Evolutionary conservation across 1,140 invertebrate genomes (phyloP).

Genomic region (Drosophila pruinosa): DNA sequence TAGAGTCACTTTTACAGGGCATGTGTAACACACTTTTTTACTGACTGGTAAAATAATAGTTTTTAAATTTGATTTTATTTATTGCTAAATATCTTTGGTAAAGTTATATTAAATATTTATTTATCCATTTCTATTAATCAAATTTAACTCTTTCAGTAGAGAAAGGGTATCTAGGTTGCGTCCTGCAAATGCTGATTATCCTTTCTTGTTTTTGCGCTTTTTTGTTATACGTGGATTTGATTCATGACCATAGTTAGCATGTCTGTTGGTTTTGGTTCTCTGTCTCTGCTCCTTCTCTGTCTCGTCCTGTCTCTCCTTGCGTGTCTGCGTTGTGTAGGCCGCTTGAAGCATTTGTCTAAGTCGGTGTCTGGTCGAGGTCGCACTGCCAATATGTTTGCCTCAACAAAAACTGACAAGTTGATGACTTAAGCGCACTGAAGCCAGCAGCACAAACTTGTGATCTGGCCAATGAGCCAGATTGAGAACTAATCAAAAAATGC

Average conservation of each 20-base stretch:
- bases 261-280: conserved; percentile 39
- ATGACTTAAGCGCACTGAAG: conserved; percentile 61
- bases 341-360: conserved; percentile 36
- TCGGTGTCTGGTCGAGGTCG: conserved; percentile 30
- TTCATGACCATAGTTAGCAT: conserved; percentile 62
- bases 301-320: background rate
- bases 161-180: background rate
- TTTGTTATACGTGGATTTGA: conserved; percentile 38
- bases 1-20: background rate
- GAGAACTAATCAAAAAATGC: conserved; percentile 28
- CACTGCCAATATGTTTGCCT: conserved; percentile 58
- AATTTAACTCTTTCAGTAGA: background rate
- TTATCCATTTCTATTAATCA: no score
- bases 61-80: background rate
- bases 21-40: background rate
- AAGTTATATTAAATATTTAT: no score
- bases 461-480: background rate
- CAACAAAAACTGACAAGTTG: conserved; percentile 60
- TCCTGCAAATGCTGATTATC: background rate
- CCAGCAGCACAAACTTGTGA: conserved; percentile 33
- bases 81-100: no score
- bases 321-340: background rate
- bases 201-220: conserved; percentile 4
- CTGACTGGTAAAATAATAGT: no score
- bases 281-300: background rate